Base-by-base conservation (phyloP, 2,113 vertebrate species). In the Sakesphorus luctuosus region DNA sequence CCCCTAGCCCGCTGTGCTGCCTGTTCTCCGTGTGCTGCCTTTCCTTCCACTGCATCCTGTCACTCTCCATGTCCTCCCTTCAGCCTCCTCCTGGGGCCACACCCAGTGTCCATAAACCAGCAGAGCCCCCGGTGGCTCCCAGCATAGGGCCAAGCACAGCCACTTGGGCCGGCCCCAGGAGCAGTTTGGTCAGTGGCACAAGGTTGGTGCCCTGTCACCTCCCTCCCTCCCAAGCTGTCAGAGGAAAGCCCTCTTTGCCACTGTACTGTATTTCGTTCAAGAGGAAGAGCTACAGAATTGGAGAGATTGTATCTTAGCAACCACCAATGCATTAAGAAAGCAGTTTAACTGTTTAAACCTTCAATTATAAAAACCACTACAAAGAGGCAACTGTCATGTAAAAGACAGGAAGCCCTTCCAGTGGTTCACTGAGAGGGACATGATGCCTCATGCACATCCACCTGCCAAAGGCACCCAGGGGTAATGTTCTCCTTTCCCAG, bases 241-340 rank as follows among this genome's bases (percentile, higher is more conserved):
- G 11, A 49, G 63, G 81, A 83, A 73, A 89, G 58, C 44, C 58
- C 69, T 10, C 11, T 63, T 72, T 91, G 61, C 90, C 71, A 69
- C 4, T 33, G 26, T 13, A 25, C 66, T 55, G 0, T 29, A 75
- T 71, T 87, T 82, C n/a, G n/a, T n/a, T n/a, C 79, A 91, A 93
- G 76, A 59, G 80, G 80, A 87, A 77, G 83, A 73, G 71, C 69
- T 91, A 84, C 85, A 53, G 63, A n/a, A 56, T 44, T 8, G 1
- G 56, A 72, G 80, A 38, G 47, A 23, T 47, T 63, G 97, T 96
- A 74, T 94, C 97, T 96, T 97, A 97, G 97, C 97, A 97, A 97
- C 97, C 9, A 14, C 33, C 77, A 82, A 56, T 84, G 95, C 93
- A 76, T 89, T 76, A 74, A 59, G 87, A 91, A 95, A 94, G 81